These are phyloP conservation scores for Panopea generosa DNA, from an alignment of 2,888 invertebrate species.

Conservation along the genomic window DNA sequence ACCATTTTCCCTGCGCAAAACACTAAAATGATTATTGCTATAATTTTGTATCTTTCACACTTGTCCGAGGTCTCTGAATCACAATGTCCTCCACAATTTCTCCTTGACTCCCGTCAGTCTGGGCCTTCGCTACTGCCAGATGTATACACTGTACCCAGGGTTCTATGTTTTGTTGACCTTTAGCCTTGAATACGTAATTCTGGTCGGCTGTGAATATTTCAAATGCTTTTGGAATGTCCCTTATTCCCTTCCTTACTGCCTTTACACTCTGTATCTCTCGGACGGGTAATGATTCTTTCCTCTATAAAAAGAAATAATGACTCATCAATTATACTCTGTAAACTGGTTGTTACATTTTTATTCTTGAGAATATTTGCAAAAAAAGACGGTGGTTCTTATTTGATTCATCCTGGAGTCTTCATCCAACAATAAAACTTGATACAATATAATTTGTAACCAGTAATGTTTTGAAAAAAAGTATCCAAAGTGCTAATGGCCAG, in stretches of 20 bases:
- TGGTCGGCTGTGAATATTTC: slow-evolving; percentile 95
- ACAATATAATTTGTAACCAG: too few relatives aligned
- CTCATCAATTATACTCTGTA: background rate
- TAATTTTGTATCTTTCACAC: slow-evolving; percentile 71
- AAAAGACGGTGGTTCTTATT: too few relatives aligned
- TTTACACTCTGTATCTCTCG: slow-evolving; percentile 98
- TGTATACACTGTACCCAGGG: slow-evolving; percentile 97
- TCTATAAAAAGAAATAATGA: slow-evolving; percentile 87
- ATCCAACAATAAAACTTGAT: too few relatives aligned
- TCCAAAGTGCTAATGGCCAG: too few relatives aligned
- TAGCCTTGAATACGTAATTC: slow-evolving; percentile 96
- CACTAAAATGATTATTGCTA: slow-evolving; percentile 23
- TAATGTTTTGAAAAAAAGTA: too few relatives aligned
- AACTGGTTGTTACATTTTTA: background rate
- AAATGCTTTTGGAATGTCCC: slow-evolving; percentile 97
- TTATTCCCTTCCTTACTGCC: slow-evolving; percentile 93
- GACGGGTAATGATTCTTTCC: slow-evolving; percentile 92
- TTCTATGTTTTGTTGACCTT: slow-evolving; percentile 97
- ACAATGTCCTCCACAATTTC: slow-evolving; percentile 52
- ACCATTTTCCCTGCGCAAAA: too few relatives aligned
- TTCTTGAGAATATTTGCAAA: too few relatives aligned
- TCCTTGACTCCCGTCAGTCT: slow-evolving; percentile 80
- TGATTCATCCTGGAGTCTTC: too few relatives aligned
- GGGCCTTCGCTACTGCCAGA: slow-evolving; percentile 95
- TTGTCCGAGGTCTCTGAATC: slow-evolving; percentile 63